These are phyloP conservation scores for Chalcosyrphus nemorum DNA, from an alignment of 2,888 invertebrate species.

Conservation along the genomic window DNA sequence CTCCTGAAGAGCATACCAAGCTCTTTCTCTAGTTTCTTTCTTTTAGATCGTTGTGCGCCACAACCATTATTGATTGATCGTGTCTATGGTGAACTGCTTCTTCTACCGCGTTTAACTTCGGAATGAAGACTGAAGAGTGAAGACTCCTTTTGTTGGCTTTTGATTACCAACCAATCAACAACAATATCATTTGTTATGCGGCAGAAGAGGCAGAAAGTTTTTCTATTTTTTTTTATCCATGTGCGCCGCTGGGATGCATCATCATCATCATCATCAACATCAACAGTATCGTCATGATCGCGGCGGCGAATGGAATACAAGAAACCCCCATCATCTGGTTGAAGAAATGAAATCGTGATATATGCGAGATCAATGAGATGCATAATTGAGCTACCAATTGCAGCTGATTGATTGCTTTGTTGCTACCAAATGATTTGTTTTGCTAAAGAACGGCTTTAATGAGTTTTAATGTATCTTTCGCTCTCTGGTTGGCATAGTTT, in stretches of 20 bases:
- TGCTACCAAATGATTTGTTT: slow-evolving; percentile 72
- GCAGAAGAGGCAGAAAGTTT: slow-evolving; percentile 45
- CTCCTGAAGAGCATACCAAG: slow-evolving; percentile 33
- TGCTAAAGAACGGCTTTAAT: slow-evolving; percentile 56
- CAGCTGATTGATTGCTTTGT: slow-evolving; percentile 80
- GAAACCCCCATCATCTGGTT: slow-evolving; percentile 48
- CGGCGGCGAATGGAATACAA: slow-evolving; percentile 11
- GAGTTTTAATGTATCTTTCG: slow-evolving; percentile 45
- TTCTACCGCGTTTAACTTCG: slow-evolving; percentile 59
- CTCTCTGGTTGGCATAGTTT: slow-evolving; percentile 20
- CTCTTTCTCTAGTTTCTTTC: slow-evolving; percentile 47
- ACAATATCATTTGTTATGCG: slow-evolving; percentile 71
- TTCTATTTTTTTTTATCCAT: slow-evolving; percentile 25
- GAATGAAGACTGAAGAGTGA: slow-evolving; percentile 28
- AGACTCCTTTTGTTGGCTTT: slow-evolving; percentile 60
- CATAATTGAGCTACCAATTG: slow-evolving; percentile 81
- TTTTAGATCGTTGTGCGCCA: slow-evolving; percentile 31
- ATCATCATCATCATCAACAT: slow-evolving; percentile 20
- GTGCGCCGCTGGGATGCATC: slow-evolving; percentile 23
- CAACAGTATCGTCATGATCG: slow-evolving; percentile 28
- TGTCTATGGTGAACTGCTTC: slow-evolving; percentile 57
- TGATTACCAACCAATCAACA: slow-evolving; percentile 70
- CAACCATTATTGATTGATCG: slow-evolving; percentile 64
- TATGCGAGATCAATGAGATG: slow-evolving; percentile 77
- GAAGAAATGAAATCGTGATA: slow-evolving; percentile 70